Percentiles rank a stretch among this genome's conserved stretches.
Conservation (phyloP, 2,888 invertebrate genomes). For the Dendrolimus houi region DNA sequence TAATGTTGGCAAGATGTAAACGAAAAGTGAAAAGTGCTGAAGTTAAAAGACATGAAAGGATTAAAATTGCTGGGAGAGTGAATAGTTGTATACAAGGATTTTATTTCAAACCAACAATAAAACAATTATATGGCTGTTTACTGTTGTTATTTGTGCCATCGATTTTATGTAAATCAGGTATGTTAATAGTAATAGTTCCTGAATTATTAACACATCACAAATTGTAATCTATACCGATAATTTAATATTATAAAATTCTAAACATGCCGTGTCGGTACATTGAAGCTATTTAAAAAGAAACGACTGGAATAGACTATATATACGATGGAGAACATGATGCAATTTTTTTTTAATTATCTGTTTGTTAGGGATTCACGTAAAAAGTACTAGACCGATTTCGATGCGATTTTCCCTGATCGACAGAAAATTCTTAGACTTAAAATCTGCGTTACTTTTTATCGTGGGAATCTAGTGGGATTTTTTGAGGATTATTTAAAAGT, state of each 20-base stretch:
- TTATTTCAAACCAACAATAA: conserved; percentile 29
- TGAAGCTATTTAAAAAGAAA: too few species aligned
- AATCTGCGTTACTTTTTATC: too few species aligned
- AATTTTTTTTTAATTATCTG: too few species aligned
- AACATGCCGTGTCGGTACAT: too few species aligned
- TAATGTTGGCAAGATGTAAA: conserved; percentile 7
- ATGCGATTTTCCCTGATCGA: too few species aligned
- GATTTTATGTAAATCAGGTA: conserved; percentile 47
- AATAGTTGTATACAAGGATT: conserved; percentile 25
- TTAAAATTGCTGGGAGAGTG: conserved; percentile 15
- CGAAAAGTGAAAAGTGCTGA: conserved; percentile 6
- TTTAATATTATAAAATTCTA: not conserved
- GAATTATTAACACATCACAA: not conserved
- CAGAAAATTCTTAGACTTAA: too few species aligned
- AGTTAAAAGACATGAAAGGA: conserved; percentile 1
- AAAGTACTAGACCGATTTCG: too few species aligned
- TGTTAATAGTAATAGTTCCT: conserved; percentile 2
- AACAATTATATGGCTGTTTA: conserved; percentile 50
- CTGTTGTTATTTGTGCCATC: conserved; percentile 49
- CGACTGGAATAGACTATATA: too few species aligned
- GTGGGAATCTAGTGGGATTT: too few species aligned
- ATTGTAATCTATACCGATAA: not conserved
- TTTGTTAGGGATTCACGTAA: too few species aligned
- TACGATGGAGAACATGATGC: too few species aligned
- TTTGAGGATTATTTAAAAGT: too few species aligned